These are phyloP conservation scores for Saccostrea glomerata DNA, from an alignment of 1,140 invertebrate species.

Conservation along the genomic window DNA sequence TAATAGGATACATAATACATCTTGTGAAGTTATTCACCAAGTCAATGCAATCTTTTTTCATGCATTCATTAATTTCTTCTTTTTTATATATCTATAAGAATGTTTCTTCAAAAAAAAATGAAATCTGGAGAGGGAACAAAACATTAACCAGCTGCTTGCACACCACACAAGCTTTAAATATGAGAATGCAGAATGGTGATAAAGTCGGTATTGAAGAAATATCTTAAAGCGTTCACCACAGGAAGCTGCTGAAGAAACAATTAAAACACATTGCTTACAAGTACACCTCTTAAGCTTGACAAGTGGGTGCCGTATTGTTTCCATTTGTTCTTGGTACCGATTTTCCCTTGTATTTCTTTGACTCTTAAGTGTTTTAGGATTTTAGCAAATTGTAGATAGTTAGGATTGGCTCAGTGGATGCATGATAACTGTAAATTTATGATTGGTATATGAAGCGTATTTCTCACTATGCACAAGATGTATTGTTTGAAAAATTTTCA, in stretches of 20 bases:
- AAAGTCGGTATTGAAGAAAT: background rate
- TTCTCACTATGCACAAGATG: background rate
- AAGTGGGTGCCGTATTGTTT: background rate
- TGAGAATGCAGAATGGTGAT: background rate
- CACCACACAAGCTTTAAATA: background rate
- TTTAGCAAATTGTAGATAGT: constrained; percentile 2
- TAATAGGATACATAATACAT: too few relatives aligned
- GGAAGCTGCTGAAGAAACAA: background rate
- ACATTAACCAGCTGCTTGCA: background rate
- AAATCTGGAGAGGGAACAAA: background rate
- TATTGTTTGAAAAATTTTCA: background rate
- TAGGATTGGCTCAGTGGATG: background rate
- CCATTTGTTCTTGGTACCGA: constrained; percentile 23
- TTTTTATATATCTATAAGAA: too few relatives aligned
- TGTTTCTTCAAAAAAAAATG: background rate
- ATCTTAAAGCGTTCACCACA: background rate
- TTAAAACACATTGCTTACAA: constrained; percentile 16
- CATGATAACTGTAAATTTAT: background rate
- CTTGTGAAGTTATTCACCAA: too few relatives aligned
- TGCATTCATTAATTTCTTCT: too few relatives aligned
- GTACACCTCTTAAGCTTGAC: background rate
- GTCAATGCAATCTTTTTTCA: too few relatives aligned
- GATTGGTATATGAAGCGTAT: background rate
- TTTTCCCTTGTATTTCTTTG: background rate
- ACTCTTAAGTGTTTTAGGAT: constrained; percentile 4